Evolutionary conservation across 2,888 invertebrate species (phyloP), one percentile per base, ranked within the genome.

Genomic region (Dasypolia templi): DNA sequence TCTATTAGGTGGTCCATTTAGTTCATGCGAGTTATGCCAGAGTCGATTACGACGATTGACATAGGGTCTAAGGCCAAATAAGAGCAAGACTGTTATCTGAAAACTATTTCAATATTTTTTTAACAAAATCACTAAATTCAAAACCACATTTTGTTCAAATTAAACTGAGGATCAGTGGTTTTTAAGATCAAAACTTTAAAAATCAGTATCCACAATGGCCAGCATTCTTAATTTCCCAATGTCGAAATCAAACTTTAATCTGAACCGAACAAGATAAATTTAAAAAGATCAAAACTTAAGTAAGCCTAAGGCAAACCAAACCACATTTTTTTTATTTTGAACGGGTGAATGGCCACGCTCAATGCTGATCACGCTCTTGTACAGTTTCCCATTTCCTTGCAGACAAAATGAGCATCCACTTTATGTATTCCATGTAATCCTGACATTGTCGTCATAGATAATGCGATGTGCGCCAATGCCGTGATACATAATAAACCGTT

Each of bases 401-500:
- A 35, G 65, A 51, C 51, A 72, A 75, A 82, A 76, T 77, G 73
- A 77, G 55, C 82, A 77, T 84, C 58, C 59, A 71, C 46, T 79
- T 84, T 82, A 70, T 83, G 61, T 74, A 74, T 82, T 61, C 74
- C 35, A 55, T 67, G 68, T 83, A 77, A 85, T 86, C 76, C 58
- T 55, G 39, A 63, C 74, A 82, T 77, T 82, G 82, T 82, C 62
- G 49, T 77, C 73, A 55, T 66, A 84, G 72, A 86, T 84, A 84
- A 86, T 67, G 63, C 65, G 68, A 63, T 77, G 79, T 85, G 70
- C 79, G 77, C 46, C 77, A 76, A 75, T 85, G 71, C 83, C 68
- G 65, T 72, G 74, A 75, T 75, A 85, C 73, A 77, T 79, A 83
- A 83, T 83, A 85, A 84, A 84, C 73, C 69, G 73, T 82, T 82